A percentile compares a stretch with the other conserved stretches of the same genome.
These are phyloP conservation scores for Sepioteuthis lessoniana DNA, from an alignment of 2,888 invertebrate species.

Conservation along the genomic window DNA sequence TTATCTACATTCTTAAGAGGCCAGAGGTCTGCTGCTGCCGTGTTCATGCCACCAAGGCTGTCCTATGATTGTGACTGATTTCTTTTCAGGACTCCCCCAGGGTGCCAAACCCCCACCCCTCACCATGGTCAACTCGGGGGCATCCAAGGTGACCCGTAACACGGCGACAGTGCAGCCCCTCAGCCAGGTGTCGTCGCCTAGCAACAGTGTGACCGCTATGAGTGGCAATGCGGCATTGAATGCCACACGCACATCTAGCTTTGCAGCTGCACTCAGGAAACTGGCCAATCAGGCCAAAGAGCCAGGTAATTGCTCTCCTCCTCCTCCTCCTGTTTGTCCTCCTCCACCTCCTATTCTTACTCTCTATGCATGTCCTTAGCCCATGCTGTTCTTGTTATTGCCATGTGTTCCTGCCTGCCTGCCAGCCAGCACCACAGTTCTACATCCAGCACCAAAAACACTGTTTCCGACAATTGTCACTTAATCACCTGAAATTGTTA, in stretches of 20 bases:
- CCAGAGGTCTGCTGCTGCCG: neutral
- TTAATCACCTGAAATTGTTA: neutral
- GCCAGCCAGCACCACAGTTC: slow-evolving; percentile 4
- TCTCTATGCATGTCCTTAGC: slow-evolving; percentile 38
- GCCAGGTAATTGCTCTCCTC: slow-evolving; percentile 58
- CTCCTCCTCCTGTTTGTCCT: neutral
- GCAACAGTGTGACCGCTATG: slow-evolving; percentile 63
- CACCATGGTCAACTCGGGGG: slow-evolving; percentile 68
- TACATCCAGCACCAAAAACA: slow-evolving; percentile 12
- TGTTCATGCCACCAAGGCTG: neutral
- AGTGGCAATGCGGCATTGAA: slow-evolving; percentile 67
- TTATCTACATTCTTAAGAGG: neutral
- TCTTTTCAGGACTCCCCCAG: slow-evolving; percentile 56
- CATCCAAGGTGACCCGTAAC: slow-evolving; percentile 66
- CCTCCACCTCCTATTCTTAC: neutral
- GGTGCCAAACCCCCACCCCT: slow-evolving; percentile 71
- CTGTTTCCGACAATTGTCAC: neutral
- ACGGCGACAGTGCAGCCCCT: slow-evolving; percentile 75
- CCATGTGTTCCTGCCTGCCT: slow-evolving; percentile 37
- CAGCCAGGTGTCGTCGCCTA: slow-evolving; percentile 70
- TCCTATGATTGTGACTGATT: slow-evolving; percentile 45
- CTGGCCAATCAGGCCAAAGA: slow-evolving; percentile 90
- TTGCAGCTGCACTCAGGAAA: slow-evolving; percentile 91
- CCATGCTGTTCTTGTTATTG: slow-evolving; percentile 41
- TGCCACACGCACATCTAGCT: slow-evolving; percentile 79